Conservation (phyloP, 2,113 vertebrate genomes). For the Tetrax tetrax region DNA sequence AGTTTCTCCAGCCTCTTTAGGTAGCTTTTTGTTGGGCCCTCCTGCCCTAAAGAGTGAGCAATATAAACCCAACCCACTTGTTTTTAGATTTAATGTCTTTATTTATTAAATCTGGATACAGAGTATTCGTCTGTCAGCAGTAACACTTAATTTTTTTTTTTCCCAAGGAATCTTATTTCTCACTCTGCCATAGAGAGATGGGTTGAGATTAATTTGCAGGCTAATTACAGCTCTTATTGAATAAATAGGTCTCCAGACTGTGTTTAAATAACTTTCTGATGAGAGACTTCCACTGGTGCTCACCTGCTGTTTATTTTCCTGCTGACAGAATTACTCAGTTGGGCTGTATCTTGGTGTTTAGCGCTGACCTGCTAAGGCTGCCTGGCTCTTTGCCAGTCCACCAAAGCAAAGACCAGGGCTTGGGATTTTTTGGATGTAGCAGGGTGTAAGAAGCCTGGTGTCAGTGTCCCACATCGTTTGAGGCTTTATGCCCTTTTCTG, state of each 20-base stretch:
- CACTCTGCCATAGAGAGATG: neutral
- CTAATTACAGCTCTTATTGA: constrained; percentile 38
- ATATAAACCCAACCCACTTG: neutral
- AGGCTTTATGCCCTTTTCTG: neutral
- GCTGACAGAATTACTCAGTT: neutral
- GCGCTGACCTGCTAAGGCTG: neutral
- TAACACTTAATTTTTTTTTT: neutral
- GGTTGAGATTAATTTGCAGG: constrained; percentile 39
- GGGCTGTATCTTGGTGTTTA: neutral
- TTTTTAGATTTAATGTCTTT: neutral
- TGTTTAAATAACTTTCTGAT: constrained; percentile 39
- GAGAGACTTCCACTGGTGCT: neutral
- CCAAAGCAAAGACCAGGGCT: neutral
- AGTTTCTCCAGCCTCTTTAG: neutral
- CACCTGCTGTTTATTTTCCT: constrained; percentile 46
- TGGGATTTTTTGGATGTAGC: neutral
- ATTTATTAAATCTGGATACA: neutral
- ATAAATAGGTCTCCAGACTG: constrained; percentile 10
- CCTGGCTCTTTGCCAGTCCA: neutral
- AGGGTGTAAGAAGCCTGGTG: fast-evolving
- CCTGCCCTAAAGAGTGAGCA: neutral
- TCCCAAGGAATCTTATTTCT: neutral
- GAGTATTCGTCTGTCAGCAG: neutral
- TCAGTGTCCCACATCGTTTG: neutral
- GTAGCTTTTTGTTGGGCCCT: neutral